These are phyloP conservation scores for Meteorus colon DNA, from an alignment of 2,888 invertebrate genomes.

Conservation along the genomic window DNA sequence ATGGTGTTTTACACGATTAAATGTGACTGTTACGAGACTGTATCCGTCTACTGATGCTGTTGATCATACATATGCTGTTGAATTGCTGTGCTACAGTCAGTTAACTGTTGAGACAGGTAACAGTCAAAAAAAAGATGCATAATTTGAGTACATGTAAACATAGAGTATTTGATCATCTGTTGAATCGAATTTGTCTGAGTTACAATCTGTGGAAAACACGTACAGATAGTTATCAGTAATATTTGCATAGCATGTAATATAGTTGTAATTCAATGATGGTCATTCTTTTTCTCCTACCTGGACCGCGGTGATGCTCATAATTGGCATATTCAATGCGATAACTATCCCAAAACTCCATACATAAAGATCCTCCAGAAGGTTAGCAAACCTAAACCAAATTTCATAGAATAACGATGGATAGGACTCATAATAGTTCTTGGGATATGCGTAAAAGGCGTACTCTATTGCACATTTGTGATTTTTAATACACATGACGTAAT, in stretches of 20 bases:
- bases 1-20: not conserved
- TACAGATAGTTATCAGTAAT: not conserved
- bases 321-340: constrained; percentile 25
- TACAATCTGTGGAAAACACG: not conserved
- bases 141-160: not conserved
- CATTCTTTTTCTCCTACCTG: constrained; percentile 31
- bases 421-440: too few species aligned
- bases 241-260: not conserved
- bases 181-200: not conserved
- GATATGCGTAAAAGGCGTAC: not conserved
- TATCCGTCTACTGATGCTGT: not conserved
- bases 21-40: not conserved
- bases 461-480: constrained; percentile 8
- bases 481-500: not conserved
- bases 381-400: not conserved
- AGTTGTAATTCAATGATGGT: not conserved
- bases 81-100: not conserved
- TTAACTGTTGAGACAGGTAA: constrained; percentile 7
- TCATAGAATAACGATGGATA: not conserved
- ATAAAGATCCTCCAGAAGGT: not conserved
- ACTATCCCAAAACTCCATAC: not conserved
- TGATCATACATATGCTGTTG: not conserved
- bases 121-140: constrained; percentile 20
- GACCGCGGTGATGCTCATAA: constrained; percentile 44
- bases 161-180: not conserved